These are phyloP conservation scores for Pachycephus smyrnensis DNA, from an alignment of 2,888 invertebrate species.

Conservation along the genomic window DNA sequence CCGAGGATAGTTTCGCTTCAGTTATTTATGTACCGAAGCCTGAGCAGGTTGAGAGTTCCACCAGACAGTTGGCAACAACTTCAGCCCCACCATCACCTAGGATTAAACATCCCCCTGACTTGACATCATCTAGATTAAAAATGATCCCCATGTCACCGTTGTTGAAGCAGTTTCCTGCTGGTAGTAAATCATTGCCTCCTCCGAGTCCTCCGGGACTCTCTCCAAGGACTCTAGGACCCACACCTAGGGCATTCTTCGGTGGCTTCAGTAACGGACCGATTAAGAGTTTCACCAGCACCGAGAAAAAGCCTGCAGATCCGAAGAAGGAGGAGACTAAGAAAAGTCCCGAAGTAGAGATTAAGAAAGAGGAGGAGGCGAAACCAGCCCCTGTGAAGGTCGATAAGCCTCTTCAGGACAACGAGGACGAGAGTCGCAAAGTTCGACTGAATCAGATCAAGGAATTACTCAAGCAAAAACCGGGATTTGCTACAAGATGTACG, in stretches of 20 bases:
- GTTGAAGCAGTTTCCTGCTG: constrained; percentile 72
- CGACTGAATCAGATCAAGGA: constrained; percentile 79
- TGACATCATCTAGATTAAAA: constrained; percentile 76
- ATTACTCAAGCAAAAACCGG: constrained; percentile 77
- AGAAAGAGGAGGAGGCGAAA: background rate
- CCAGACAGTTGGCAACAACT: constrained; percentile 73
- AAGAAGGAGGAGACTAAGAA: background rate
- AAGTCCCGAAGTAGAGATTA: background rate
- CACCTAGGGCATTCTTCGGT: constrained; percentile 42
- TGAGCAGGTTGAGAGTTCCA: constrained; percentile 70
- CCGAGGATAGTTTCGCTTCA: constrained; percentile 93
- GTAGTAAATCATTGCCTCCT: constrained; percentile 70
- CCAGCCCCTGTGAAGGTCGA: background rate
- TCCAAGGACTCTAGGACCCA: constrained; percentile 47
- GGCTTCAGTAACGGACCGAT: constrained; percentile 15
- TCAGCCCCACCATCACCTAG: constrained; percentile 84
- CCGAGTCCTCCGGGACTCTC: constrained; percentile 59
- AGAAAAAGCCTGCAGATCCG: background rate
- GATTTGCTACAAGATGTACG: constrained; percentile 71
- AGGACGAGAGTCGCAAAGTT: constrained; percentile 73
- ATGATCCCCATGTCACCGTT: constrained; percentile 71
- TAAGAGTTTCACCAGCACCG: background rate
- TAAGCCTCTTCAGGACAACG: constrained; percentile 41
- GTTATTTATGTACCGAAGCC: constrained; percentile 92
- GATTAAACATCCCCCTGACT: constrained; percentile 77